Conservation (phyloP, 2,797 vertebrate species). For the Heliangelus exortis region DNA sequence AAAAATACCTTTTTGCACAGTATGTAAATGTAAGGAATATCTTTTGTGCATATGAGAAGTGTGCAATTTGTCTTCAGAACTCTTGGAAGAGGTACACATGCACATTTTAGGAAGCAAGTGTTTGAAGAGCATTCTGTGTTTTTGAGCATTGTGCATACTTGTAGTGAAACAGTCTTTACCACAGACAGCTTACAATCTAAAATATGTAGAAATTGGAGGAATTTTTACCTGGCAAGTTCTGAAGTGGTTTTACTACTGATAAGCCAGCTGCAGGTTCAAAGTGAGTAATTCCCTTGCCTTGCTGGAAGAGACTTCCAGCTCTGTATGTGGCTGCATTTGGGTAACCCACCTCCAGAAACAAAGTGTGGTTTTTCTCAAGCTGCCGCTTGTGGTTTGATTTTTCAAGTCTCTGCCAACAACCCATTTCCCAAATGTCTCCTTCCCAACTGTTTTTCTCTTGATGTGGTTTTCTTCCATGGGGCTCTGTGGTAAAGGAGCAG, state of each 20-base stretch:
- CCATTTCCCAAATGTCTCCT: not conserved
- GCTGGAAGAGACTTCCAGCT: not conserved
- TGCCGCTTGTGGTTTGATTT: not conserved
- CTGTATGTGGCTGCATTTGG: fast-evolving
- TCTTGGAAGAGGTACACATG: not conserved
- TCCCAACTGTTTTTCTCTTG: not conserved
- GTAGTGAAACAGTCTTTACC: not conserved
- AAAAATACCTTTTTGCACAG: not conserved
- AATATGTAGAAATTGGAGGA: not conserved
- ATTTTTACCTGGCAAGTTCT: not conserved
- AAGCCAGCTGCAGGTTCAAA: not conserved
- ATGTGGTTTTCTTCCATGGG: not conserved
- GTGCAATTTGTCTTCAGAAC: not conserved
- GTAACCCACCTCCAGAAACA: not conserved
- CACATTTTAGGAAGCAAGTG: not conserved
- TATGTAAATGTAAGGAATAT: not conserved
- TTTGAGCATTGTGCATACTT: not conserved
- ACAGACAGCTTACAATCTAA: not conserved
- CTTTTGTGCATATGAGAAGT: not conserved
- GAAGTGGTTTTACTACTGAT: not conserved
- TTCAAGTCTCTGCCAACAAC: not conserved
- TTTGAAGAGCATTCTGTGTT: not conserved
- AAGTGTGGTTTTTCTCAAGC: not conserved
- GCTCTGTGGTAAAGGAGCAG: fast-evolving
- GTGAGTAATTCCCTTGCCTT: not conserved